Evolutionary conservation across 1,140 invertebrate species (phyloP), one percentile per base, ranked within the genome.

Genomic region (Oncopodura yosiiana): DNA sequence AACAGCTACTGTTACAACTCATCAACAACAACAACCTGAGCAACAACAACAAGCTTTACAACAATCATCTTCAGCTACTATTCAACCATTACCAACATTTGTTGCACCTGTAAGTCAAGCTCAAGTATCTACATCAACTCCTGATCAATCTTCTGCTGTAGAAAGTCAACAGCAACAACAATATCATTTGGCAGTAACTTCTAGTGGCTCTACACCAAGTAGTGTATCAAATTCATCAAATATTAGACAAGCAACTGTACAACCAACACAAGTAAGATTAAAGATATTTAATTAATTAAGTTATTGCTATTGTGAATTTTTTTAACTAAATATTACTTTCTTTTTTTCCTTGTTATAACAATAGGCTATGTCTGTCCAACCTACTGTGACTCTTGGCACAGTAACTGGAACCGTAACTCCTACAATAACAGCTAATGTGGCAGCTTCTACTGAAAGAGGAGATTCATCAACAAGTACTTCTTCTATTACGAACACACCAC

Each of bases 1-100:
- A 72, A 27, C 24, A 9, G 43, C 83, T 45, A 79, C 86, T 16
- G 82, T 85, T 63, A 68, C 66, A 27, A 62, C 59, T 29, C 53
- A 70, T 65, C 48, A 69, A 64, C 27, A 69, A 63, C 42, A 69
- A 67, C 21, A 71, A 68, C 58, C 66, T 66, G 61, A n/a, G 14
- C 45, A 19, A 36, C 42, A 56, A 30, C 49, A 68, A 63, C 27
- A 69, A 66, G 46, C 69, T 66, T 11, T 69, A 68, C 58, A 66
- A 63, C 11, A 66, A 65, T 34, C 71, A 53, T 51, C 63, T 57
- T 30, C 65, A 65, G 12, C 66, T 64, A 14, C 64, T 65, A 27
- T 62, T 3, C 54, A 24, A 48, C 49, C 9, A 44, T 48, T 27
- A 55, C 56, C 45, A 56, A 56, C 11, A 56, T 44, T 59, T 26